These are phyloP conservation scores for Heteronetta atricapilla DNA, from an alignment of 2,113 vertebrate genomes.

Conservation along the genomic window DNA sequence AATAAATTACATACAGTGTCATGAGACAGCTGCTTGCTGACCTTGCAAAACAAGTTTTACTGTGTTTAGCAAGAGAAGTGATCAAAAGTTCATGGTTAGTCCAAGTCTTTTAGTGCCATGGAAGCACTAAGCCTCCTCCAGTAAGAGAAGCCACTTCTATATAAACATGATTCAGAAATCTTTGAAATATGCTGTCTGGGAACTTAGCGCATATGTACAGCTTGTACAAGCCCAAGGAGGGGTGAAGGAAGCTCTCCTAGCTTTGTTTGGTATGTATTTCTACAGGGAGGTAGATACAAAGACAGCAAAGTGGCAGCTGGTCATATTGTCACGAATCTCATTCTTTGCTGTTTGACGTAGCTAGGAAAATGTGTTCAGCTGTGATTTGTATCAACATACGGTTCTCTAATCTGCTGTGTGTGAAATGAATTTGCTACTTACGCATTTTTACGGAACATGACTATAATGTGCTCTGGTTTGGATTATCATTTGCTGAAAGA, in stretches of 20 bases:
- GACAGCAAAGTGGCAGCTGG: not conserved
- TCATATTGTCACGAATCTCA: not conserved
- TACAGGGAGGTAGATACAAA: no score
- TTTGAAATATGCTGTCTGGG: not conserved
- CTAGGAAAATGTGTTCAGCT: not conserved
- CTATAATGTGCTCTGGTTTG: not conserved
- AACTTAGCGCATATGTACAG: not conserved
- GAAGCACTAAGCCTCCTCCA: not conserved
- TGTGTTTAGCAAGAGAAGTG: not conserved
- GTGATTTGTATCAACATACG: not conserved
- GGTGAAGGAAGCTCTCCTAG: not conserved
- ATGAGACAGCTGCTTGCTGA: not conserved
- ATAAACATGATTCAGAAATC: slow-evolving; percentile 7
- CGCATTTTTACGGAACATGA: not conserved
- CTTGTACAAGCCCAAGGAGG: not conserved
- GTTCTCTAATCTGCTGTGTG: not conserved
- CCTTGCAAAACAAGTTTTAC: slow-evolving; percentile 41
- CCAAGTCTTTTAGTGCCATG: not conserved
- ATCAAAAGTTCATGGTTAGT: slow-evolving; percentile 24
- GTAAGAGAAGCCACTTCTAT: not conserved
- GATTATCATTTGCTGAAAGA: not conserved
- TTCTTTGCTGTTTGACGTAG: not conserved
- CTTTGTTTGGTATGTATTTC: not conserved
- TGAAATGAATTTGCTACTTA: not conserved
- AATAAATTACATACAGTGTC: not conserved